Percentiles rank a stretch among this genome's conserved stretches.
Evolutionary conservation across 2,888 invertebrate species (phyloP).

Genomic region (Brachycybe producta): DNA sequence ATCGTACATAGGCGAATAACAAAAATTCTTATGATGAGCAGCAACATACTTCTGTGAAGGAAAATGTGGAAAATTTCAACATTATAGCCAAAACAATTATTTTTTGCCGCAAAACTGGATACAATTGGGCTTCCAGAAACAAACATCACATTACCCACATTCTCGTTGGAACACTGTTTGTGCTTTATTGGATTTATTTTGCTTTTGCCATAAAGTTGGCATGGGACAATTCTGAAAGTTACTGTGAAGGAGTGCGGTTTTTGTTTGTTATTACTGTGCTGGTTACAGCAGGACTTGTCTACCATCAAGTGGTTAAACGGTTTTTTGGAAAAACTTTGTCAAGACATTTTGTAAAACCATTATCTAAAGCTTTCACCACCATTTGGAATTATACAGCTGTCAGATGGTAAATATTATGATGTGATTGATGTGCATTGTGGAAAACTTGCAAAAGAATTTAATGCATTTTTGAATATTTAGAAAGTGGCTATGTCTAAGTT

Average conservation of each 20-base stretch:
- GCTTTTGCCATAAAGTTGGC: constrained; percentile 8
- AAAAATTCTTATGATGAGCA: no score
- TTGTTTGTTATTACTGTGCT: constrained; percentile 49
- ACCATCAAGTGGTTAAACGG: constrained; percentile 49
- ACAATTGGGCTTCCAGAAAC: no score
- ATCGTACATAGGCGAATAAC: no score
- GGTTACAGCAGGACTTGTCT: constrained; percentile 48
- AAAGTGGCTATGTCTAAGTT: constrained; percentile 2
- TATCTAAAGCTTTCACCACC: constrained; percentile 18
- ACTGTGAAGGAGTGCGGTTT: constrained; percentile 59
- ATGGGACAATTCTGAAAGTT: constrained; percentile 19
- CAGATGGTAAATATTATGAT: not conserved
- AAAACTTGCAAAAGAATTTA: not conserved
- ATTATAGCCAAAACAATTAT: no score
- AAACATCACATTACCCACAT: no score
- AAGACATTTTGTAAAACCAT: constrained; percentile 21
- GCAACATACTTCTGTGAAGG: no score
- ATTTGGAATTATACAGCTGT: constrained; percentile 21
- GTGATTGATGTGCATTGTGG: not conserved
- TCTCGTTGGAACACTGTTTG: not conserved
- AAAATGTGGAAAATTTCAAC: no score
- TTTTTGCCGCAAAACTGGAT: no score
- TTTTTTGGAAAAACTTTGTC: constrained; percentile 39
- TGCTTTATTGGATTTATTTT: constrained; percentile 11
- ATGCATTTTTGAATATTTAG: constrained; percentile 1